Evolutionary conservation across 2,113 vertebrate species (phyloP), one percentile per base, ranked within the genome.

Genomic region (Rhabdomys dilectus): DNA sequence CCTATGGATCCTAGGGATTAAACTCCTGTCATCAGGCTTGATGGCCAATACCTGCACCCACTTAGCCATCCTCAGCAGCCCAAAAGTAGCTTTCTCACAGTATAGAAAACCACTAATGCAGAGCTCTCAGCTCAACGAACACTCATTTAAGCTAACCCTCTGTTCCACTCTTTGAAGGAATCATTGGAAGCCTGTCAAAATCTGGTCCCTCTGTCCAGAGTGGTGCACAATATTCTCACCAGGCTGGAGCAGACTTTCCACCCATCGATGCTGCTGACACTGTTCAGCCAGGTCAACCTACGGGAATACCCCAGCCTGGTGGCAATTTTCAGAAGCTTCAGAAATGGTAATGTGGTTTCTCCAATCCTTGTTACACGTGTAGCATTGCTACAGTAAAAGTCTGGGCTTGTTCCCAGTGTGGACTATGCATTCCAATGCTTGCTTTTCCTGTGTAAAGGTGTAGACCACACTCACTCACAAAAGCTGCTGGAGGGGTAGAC

Each of bases 151-250:
- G 24, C 78, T 26, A 62, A 85, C 5, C 56, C 13, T 92, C 12
- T 36, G 16, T 7, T 89, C 7, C 39, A 0, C 81, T 72, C 82
- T 93, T 45, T 7, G 60, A 86, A 98, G 97, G 97, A 98, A 22
- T 98, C 96, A 8, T 4, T 97, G 94, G 95, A 97, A 75, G 97
- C 97, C 89, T 97, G 73, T 8, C 10, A 31, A 48, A 93, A 95
- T 21, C n/a, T 93, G 66, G 91, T 97, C 36, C 97, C 97, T 3
- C 0, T 97, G 1, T 36, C 81, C 36, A 97, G 12, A 87, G 94
- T 97, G 56, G 96, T 96, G 31, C 88, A 98, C 97, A 96, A 92
- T 3, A 21, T 96, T 26, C 97, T 98, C 56, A 96, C 94, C 68
- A 53, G 68, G 19, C 77, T 97, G 93, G 97, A 98, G 91, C 72